These are phyloP conservation scores for Seriola aureovittata DNA, from an alignment of 2,113 vertebrate genomes.

Conservation along the genomic window DNA sequence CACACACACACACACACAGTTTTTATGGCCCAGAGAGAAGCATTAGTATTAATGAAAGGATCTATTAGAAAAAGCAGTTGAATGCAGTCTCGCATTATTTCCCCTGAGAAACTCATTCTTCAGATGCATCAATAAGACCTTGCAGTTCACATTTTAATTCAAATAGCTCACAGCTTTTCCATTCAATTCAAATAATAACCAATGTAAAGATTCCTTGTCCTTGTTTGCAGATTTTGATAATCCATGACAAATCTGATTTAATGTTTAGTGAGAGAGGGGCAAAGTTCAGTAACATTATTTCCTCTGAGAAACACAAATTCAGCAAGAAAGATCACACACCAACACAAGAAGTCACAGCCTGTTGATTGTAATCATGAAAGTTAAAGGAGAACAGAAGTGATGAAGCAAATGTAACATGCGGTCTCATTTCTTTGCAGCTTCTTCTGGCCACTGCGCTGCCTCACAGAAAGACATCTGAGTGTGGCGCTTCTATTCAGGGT, in stretches of 20 bases:
- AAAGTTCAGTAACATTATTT: conserved; percentile 47
- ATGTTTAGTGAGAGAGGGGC: background rate
- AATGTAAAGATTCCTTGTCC: background rate
- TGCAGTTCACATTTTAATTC: conserved; percentile 17
- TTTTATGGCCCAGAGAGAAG: conserved; percentile 61
- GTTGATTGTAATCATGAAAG: background rate
- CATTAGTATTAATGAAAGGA: conserved; percentile 63
- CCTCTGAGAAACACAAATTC: conserved; percentile 42
- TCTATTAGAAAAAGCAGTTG: conserved; percentile 52
- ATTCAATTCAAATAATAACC: conserved; percentile 16
- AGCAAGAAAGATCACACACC: conserved; percentile 7
- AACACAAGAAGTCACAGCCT: conserved; percentile 4
- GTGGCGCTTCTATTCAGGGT: background rate
- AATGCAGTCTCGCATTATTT: conserved; percentile 67
- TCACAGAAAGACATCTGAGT: background rate
- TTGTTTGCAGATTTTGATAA: background rate
- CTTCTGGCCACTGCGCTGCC: background rate
- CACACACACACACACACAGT: conserved; percentile 4
- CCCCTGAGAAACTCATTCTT: conserved; percentile 62
- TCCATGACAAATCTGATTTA: background rate
- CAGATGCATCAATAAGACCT: conserved; percentile 25
- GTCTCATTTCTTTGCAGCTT: background rate
- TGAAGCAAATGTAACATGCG: background rate
- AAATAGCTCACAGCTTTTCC: conserved; percentile 11
- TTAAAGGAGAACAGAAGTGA: background rate